Evolutionary conservation across 2,113 vertebrate species (phyloP), one percentile per base, ranked within the genome.

Genomic region (Forbesichthys papilliferus): DNA sequence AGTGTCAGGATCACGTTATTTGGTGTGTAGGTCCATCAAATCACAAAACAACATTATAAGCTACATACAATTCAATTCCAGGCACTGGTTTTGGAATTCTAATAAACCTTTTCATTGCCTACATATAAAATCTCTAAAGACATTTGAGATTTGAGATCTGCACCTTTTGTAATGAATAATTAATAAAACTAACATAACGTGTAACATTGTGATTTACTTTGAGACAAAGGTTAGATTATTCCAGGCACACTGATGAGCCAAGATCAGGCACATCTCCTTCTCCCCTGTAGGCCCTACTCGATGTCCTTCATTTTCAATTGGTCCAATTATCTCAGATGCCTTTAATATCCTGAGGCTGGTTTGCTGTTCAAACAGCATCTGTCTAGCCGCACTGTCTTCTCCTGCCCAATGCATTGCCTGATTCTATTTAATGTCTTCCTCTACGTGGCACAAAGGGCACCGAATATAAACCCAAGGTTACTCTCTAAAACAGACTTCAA

Each of bases 361-460:
- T 64, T 52, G 48, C 62, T 64, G 62, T 64, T 64, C 48, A 64
- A 64, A 53, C 49, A 64, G 18, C 48, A 34, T 51, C 18, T 33
- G 62, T 51, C 48, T 51, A 33, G 48, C 62, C 14, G 9, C 48
- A 20, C 48, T 34, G 9, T 64, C 18, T 34, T 53, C 33, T 51
- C 48, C 20, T 52, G 18, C 62, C 62, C 20, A 14, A 53, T 11
- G 48, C 48, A 51, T 14, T n/a, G 62, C 48, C 10, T 13, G 8
- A n/a, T 33, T 64, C 49, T n/a, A 27, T 64, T 64, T 46, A 14
- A 64, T 64, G 27, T 62, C n/a, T 33, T 47, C 36, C 42, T 10
- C 47, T 11, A 7, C 2, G 47, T 42, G 33, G 11, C 10, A 12
- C 7, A 16, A 18, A 16, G 46, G 48, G 61, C 16, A 42, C 16